Evolutionary conservation across 2,113 vertebrate species (phyloP).

Genomic region (Indicator maculatus): DNA sequence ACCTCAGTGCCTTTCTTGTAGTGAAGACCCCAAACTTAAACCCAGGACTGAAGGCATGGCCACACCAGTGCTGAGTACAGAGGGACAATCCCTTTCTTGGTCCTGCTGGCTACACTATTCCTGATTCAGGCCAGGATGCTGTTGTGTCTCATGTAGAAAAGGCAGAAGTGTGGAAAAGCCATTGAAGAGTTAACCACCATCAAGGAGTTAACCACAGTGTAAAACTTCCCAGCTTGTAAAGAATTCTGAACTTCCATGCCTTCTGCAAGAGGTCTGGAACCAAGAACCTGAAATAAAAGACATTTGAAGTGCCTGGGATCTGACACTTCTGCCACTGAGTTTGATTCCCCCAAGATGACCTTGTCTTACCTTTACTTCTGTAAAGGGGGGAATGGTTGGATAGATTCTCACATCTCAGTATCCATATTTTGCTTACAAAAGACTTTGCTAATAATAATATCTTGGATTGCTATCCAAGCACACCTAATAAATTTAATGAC

Average conservation of each 20-base stretch:
- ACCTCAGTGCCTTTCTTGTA: no score
- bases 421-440: constrained; percentile 9
- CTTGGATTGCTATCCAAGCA: not conserved
- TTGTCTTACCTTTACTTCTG: not conserved
- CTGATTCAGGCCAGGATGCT: no score
- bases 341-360: not conserved
- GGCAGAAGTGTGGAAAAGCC: not conserved
- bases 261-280: not conserved
- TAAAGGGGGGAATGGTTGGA: not conserved
- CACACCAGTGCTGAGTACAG: no score
- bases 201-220: not conserved
- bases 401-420: not conserved
- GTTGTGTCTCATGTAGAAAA: not conserved
- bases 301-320: not conserved
- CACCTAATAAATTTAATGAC: constrained; percentile 65
- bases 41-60: no score
- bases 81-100: no score
- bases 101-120: no score
- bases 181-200: not conserved
- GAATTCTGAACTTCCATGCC: not conserved
- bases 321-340: not conserved
- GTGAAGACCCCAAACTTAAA: no score
- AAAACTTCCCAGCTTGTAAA: not conserved
- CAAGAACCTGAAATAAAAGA: not conserved
- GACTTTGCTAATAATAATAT: constrained; percentile 21